phyloP scores from a whole-genome alignment of 2,797 vertebrate species.

The Cetoscarus ocellatus region DNA sequence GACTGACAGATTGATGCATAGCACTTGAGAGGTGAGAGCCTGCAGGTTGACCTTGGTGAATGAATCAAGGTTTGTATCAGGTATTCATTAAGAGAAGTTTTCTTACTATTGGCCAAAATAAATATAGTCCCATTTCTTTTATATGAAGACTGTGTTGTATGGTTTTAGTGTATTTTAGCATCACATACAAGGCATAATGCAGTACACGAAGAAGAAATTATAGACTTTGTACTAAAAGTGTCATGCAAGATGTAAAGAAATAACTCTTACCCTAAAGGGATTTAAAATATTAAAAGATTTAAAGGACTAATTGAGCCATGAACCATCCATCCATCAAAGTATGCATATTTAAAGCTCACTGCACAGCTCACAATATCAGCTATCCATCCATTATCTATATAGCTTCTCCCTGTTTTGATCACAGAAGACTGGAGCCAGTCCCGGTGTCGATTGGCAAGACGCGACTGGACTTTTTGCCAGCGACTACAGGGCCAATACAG shows the following conservation, averaged over 20 bases:
- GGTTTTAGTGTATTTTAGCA: background rate
- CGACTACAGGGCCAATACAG: no score
- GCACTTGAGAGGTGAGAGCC: conserved; percentile 41
- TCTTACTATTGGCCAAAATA: background rate
- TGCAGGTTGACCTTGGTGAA: conserved; percentile 37
- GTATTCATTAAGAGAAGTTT: background rate
- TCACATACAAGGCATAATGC: no score
- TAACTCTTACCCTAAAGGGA: no score
- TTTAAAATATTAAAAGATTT: no score
- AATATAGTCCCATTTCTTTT: background rate
- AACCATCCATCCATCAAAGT: conserved; percentile 16
- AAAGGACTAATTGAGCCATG: background rate
- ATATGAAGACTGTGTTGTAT: background rate
- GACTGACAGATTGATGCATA: conserved; percentile 61
- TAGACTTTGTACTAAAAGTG: background rate
- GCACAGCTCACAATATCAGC: background rate
- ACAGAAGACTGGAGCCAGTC: no score
- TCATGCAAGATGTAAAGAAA: no score
- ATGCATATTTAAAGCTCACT: background rate
- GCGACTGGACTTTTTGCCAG: no score
- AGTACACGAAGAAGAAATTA: no score
- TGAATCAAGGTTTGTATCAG: conserved; percentile 5
- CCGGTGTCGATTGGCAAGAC: no score
- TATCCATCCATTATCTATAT: background rate
- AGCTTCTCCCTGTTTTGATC: no score